phyloP scores from a whole-genome alignment of 1,140 invertebrate genomes.

The Chelonus insularis region DNA sequence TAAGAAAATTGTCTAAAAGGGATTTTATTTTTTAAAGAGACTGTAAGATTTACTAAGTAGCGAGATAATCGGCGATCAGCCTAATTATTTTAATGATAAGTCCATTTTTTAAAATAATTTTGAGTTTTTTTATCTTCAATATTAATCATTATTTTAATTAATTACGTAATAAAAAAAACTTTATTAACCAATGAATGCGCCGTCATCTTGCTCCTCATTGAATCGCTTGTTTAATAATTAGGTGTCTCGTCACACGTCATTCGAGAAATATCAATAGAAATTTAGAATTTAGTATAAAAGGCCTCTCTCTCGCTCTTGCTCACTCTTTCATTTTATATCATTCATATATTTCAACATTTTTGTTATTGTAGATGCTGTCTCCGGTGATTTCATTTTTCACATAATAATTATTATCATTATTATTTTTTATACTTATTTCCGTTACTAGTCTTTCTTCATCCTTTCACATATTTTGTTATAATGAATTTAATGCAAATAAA shows the following conservation, averaged over 20 bases:
- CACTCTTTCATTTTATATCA: too few relatives aligned
- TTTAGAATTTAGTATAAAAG: slow-evolving; percentile 33
- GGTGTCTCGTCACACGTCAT: slow-evolving; percentile 2
- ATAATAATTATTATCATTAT: neutral
- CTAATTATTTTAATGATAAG: too few relatives aligned
- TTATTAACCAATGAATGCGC: neutral
- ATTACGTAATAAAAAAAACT: neutral
- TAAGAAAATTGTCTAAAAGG: neutral
- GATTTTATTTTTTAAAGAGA: neutral
- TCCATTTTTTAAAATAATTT: too few relatives aligned
- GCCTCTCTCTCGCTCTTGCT: slow-evolving; percentile 27
- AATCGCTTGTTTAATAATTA: neutral
- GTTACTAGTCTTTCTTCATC: neutral
- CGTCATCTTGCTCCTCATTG: slow-evolving; percentile 5
- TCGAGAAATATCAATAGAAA: slow-evolving; percentile 30
- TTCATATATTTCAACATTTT: slow-evolving; percentile 1
- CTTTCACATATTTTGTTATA: neutral
- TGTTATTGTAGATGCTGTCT: slow-evolving; percentile 2
- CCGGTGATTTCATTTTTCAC: neutral
- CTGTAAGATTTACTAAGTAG: slow-evolving; percentile 16
- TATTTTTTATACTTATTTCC: neutral
- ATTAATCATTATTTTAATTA: neutral
- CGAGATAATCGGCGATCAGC: neutral
- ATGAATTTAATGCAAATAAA: neutral
- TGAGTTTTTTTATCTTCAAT: too few relatives aligned